A percentile compares a stretch with the other conserved stretches of the same genome.
Evolutionary conservation across 1,140 invertebrate genomes (phyloP).

Genomic region (Planococcus citri): DNA sequence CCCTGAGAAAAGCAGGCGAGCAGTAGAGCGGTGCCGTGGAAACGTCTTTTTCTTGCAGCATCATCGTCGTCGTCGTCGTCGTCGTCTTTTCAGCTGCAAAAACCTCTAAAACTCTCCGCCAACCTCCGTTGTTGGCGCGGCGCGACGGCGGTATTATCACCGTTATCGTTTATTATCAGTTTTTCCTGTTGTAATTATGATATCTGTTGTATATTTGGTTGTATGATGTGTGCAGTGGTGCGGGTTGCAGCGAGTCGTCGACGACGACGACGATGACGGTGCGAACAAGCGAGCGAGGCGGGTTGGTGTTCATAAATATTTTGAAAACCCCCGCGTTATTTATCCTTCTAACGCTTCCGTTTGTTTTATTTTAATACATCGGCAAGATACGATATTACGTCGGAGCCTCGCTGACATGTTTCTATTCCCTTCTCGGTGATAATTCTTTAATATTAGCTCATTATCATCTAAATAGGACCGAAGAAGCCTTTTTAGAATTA

Average conservation of each 20-base stretch:
- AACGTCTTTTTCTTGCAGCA: too few relatives aligned
- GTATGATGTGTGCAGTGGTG: not conserved
- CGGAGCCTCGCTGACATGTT: slow-evolving; percentile 5
- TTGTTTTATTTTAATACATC: slow-evolving; percentile 8
- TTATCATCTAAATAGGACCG: slow-evolving; percentile 2
- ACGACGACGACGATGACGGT: too few relatives aligned
- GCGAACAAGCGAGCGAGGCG: too few relatives aligned
- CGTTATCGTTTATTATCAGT: slow-evolving; percentile 7
- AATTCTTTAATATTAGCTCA: slow-evolving; percentile 8
- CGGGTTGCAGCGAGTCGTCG: not conserved
- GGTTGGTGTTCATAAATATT: not conserved
- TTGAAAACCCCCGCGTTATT: not conserved
- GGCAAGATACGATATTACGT: slow-evolving; percentile 6
- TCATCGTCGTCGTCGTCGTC: too few relatives aligned
- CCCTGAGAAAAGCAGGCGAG: too few relatives aligned
- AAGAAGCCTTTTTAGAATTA: slow-evolving; percentile 7
- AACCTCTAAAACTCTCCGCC: not conserved
- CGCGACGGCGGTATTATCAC: not conserved
- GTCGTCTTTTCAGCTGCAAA: not conserved
- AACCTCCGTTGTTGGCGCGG: too few relatives aligned
- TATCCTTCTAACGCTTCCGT: not conserved
- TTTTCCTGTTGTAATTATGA: slow-evolving; percentile 8
- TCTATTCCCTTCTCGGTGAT: slow-evolving; percentile 2
- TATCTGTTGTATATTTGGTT: not conserved
- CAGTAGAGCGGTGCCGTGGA: too few relatives aligned